Base-by-base conservation (phyloP, 2,797 vertebrate species). In the Carduelis carduelis region DNA sequence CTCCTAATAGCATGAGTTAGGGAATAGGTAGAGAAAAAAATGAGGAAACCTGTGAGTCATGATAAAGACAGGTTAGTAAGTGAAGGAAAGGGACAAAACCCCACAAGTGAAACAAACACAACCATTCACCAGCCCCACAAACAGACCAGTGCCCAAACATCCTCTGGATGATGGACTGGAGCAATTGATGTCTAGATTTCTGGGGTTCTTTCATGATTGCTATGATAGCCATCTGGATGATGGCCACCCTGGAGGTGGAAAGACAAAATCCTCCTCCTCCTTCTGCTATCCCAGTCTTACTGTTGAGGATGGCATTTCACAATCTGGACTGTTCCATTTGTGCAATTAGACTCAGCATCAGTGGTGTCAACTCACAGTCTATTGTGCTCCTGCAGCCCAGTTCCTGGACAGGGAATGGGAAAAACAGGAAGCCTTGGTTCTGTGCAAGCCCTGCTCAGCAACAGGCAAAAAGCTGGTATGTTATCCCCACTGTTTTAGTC, bases 301-400 rank as follows among this genome's bases (percentile, higher is more conserved):
- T 59, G 22, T 17, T 50, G 19, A 76, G 12, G 49, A 19, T 47
- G 76, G 21, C 22, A 35, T 52, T n/a, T 39, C 7, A 46, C 5
- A 46, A 1, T 21, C 37, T 53, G 44, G 16, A 66, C 37, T 68
- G n/a, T 11, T 15, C 5, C 2, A 22, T 59, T 55, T 76, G 4
- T 53, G 72, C 55, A 16, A 0, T 35, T 21, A 2, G 1, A 27
- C 30, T 50, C 21, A 41, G 39, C 11, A 11, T 12, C 6, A 12
- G 1, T 24, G 47, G 27, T 26, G 24, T 52, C 61, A 14, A 2
- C 28, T 34, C 9, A 4, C 55, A 27, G 14, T 41, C 37, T 70
- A 2, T 18, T 14, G 24, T n/a, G 34, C 21, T 43, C 30, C 46
- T 44, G 7, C 16, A 74, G 14, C 6, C 8, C 21, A 8, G 18